These are phyloP conservation scores for Cyprichromis sp. DNA, from an alignment of 2,113 vertebrate genomes.

Conservation along the genomic window DNA sequence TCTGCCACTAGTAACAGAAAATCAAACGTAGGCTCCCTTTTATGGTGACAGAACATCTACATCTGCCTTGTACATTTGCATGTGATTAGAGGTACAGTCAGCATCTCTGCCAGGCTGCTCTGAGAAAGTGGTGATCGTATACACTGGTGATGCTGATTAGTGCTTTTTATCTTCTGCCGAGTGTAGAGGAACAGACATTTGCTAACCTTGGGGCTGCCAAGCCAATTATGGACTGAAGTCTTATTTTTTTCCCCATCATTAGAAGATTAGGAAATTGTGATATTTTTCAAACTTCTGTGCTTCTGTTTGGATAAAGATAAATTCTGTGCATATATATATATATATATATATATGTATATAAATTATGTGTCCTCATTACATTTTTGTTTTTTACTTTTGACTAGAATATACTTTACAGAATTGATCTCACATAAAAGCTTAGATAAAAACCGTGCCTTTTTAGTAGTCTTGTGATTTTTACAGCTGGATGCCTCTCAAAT, in stretches of 20 bases:
- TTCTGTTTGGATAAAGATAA: no score
- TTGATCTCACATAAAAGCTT: neutral
- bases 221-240: constrained; percentile 2
- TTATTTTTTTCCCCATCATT: neutral
- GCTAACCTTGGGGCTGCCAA: constrained; percentile 26
- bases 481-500: neutral
- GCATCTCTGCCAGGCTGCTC: constrained; percentile 37
- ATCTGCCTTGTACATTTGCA: constrained; percentile 38
- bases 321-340: no score
- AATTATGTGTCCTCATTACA: neutral
- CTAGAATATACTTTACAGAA: neutral
- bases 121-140: constrained; percentile 27
- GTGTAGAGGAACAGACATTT: constrained; percentile 16
- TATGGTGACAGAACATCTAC: constrained; percentile 21
- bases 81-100: constrained; percentile 53
- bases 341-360: neutral
- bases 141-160: constrained; percentile 52
- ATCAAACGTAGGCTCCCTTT: neutral
- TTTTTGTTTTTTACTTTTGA: neutral
- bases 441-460: neutral
- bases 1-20: neutral
- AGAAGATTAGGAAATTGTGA: constrained; percentile 65
- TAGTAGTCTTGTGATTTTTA: neutral
- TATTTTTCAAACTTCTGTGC: neutral
- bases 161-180: constrained; percentile 33